phyloP scores from a whole-genome alignment of 2,113 vertebrate species.

The Reinhardtius hippoglossoides region DNA sequence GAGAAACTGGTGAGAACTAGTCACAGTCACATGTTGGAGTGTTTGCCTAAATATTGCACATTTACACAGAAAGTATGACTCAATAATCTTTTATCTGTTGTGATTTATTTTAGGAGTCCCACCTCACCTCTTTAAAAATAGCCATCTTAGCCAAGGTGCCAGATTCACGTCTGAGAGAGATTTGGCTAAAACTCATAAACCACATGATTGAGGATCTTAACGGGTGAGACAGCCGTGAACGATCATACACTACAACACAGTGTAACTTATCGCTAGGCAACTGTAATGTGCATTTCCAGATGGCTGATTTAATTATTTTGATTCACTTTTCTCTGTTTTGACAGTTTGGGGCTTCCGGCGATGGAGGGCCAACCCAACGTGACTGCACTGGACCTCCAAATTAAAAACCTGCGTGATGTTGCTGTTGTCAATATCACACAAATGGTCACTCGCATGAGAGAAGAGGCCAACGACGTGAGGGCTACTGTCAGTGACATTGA shows the following conservation, averaged over 20 bases:
- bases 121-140: conserved; percentile 86
- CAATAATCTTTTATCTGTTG: conserved; percentile 13
- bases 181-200: conserved; percentile 90
- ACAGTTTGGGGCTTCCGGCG: conserved; percentile 83
- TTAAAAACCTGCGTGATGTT: conserved; percentile 86
- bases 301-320: neutral
- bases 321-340: neutral
- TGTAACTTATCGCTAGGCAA: neutral
- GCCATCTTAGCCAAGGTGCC: conserved; percentile 87
- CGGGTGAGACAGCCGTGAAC: conserved; percentile 63
- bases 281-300: too few species aligned
- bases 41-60: neutral
- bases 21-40: neutral
- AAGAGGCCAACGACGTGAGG: conserved; percentile 87
- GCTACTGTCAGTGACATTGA: conserved; percentile 90
- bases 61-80: neutral
- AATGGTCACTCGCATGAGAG: conserved; percentile 84
- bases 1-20: conserved; percentile 87
- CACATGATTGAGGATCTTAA: conserved; percentile 88
- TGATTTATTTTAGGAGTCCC: conserved; percentile 85
- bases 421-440: conserved; percentile 83
- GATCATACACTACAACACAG: neutral
- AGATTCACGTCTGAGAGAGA: conserved; percentile 83
- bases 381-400: conserved; percentile 91
- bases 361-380: conserved; percentile 87